Evolutionary conservation across 2,888 invertebrate species (phyloP).

Genomic region (Labia minor): DNA sequence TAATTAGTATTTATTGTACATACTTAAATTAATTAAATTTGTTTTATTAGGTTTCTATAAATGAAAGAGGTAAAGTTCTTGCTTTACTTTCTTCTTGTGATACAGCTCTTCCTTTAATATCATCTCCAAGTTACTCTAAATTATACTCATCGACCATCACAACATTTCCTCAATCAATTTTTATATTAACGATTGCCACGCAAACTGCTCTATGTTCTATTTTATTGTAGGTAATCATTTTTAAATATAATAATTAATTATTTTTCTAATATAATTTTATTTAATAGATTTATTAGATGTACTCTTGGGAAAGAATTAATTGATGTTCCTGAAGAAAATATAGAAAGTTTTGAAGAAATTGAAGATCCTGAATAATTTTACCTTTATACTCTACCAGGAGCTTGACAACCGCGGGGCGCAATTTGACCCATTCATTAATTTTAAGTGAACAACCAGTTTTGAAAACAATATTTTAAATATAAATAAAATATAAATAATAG

Average conservation of each 20-base stretch:
- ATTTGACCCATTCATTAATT: no score
- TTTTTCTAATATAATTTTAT: neutral
- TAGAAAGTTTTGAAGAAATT: no score
- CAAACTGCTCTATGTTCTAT: neutral
- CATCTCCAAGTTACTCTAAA: neutral
- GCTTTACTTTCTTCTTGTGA: neutral
- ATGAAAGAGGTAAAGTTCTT: neutral
- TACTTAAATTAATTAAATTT: neutral
- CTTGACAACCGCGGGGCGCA: no score
- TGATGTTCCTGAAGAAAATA: slow-evolving; percentile 35
- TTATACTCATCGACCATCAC: neutral
- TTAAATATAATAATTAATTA: neutral
- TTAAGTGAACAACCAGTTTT: no score
- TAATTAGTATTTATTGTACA: no score
- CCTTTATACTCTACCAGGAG: no score
- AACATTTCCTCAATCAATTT: neutral
- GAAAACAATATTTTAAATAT: no score
- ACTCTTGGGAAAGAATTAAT: slow-evolving; percentile 29
- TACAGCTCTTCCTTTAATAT: neutral
- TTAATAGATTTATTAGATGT: neutral
- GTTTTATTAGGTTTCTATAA: neutral
- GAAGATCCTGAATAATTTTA: no score
- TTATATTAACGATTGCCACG: neutral
- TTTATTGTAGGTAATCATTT: neutral
- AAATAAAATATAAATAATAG: no score